phyloP scores from a whole-genome alignment of 2,113 vertebrate genomes.

The Aviceda subcristata region DNA sequence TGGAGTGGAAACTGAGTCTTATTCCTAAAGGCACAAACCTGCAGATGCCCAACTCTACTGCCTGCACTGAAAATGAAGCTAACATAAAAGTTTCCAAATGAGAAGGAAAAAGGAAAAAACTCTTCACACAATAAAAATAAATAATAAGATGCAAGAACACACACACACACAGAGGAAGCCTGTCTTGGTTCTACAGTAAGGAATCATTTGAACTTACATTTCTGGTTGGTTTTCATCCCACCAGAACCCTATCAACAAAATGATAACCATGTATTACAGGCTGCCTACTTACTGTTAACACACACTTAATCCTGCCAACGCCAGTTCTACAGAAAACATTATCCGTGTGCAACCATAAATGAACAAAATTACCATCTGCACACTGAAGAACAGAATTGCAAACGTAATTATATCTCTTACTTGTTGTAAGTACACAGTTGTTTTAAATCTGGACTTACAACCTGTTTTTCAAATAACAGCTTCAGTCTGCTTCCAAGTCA shows the following conservation, averaged over 20 bases:
- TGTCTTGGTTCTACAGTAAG: background rate
- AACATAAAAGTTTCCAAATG: background rate
- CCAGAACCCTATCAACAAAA: background rate
- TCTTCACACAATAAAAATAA: background rate
- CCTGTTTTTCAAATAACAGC: constrained; percentile 45
- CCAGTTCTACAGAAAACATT: background rate
- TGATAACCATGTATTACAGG: constrained; percentile 29
- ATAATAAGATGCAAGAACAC: background rate
- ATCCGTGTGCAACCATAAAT: constrained; percentile 50
- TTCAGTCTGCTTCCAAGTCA: constrained; percentile 44
- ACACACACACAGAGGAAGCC: background rate
- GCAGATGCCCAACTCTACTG: background rate
- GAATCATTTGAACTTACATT: background rate
- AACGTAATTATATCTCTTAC: constrained; percentile 59
- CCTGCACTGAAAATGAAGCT: background rate
- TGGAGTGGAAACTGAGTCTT: background rate
- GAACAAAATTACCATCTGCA: constrained; percentile 65
- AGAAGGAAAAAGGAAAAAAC: background rate
- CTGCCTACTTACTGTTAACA: constrained; percentile 37
- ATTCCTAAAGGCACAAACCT: background rate
- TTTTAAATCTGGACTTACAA: constrained; percentile 45
- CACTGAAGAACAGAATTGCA: constrained; percentile 26
- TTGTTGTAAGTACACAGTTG: constrained; percentile 38
- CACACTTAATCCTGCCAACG: constrained; percentile 30
- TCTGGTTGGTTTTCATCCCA: constrained; percentile 13